Percentiles rank a stretch among this genome's conserved stretches.
phyloP scores from a whole-genome alignment of 1,140 invertebrate genomes.

The Cheumatopsyche charites region DNA sequence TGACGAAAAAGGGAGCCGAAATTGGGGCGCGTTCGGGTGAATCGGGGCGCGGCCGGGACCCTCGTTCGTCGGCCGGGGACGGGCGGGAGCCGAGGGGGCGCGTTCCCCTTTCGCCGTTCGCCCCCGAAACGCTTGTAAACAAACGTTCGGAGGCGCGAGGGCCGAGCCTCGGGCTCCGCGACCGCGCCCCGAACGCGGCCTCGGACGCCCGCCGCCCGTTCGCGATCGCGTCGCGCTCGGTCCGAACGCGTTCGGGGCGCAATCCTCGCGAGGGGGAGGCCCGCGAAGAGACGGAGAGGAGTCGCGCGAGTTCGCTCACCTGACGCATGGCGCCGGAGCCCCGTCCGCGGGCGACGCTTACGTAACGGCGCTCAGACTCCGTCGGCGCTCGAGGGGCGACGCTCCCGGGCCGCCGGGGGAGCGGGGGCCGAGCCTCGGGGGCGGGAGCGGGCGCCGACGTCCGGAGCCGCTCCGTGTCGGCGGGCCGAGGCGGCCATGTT shows the following conservation, averaged over 20 bases:
- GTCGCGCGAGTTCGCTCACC: neutral
- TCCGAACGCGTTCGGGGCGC: neutral
- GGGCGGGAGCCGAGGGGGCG: constrained; percentile 54
- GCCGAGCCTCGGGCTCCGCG: neutral
- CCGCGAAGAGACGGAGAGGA: too few relatives aligned
- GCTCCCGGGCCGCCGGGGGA: neutral
- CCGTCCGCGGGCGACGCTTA: constrained; percentile 16
- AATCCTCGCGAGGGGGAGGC: neutral
- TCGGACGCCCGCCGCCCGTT: neutral
- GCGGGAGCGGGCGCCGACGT: neutral
- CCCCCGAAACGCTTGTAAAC: constrained; percentile 65
- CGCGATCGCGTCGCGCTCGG: neutral
- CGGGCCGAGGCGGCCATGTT: constrained; percentile 27
- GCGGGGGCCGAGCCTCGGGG: neutral
- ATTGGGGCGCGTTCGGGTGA: neutral
- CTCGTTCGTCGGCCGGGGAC: neutral
- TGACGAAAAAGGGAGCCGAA: constrained; percentile 72
- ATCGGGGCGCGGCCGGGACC: neutral
- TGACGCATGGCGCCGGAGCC: constrained; percentile 10
- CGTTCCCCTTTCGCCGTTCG: constrained; percentile 63
- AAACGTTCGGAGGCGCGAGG: constrained; percentile 55
- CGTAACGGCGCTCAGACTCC: neutral
- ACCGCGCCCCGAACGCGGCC: neutral
- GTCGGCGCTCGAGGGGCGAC: neutral
- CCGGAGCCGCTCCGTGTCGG: neutral